Evolutionary conservation across 2,113 vertebrate genomes (phyloP).

Genomic region (Poecile atricapillus): DNA sequence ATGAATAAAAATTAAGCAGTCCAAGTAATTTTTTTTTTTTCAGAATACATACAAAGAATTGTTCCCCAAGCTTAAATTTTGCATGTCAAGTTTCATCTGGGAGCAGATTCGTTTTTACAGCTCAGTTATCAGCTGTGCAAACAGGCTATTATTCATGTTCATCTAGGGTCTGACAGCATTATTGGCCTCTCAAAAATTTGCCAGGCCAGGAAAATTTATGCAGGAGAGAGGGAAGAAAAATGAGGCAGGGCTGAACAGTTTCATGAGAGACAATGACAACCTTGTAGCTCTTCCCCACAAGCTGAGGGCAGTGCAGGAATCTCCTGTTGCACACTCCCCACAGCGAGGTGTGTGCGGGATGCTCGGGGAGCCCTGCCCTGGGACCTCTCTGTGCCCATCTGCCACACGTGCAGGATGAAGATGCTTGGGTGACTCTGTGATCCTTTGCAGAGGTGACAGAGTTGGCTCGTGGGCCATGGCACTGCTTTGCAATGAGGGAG

Average conservation of each 20-base stretch:
- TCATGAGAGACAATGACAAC: neutral
- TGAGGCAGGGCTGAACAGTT: neutral
- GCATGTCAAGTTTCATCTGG: slow-evolving; percentile 54
- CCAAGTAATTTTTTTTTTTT: neutral
- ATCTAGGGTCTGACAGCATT: slow-evolving; percentile 50
- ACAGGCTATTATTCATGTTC: slow-evolving; percentile 62
- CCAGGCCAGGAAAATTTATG: slow-evolving; percentile 39
- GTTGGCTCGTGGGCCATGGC: neutral
- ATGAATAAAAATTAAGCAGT: slow-evolving; percentile 32
- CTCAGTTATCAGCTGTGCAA: slow-evolving; percentile 62
- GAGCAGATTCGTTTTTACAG: slow-evolving; percentile 53
- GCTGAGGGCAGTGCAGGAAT: neutral
- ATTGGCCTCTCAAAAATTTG: slow-evolving; percentile 48
- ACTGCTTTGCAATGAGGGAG: neutral
- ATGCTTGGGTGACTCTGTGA: neutral
- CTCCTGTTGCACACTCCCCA: neutral
- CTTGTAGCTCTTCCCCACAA: neutral
- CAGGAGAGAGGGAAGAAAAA: neutral
- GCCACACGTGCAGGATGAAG: neutral
- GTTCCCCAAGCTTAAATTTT: slow-evolving; percentile 49
- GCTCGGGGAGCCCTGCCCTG: neutral
- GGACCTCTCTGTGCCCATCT: neutral
- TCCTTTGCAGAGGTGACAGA: neutral
- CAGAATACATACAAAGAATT: neutral
- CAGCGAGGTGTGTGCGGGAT: neutral